Evolutionary conservation across 2,888 invertebrate species (phyloP).

Genomic region (Agonopterix alstromeriana): DNA sequence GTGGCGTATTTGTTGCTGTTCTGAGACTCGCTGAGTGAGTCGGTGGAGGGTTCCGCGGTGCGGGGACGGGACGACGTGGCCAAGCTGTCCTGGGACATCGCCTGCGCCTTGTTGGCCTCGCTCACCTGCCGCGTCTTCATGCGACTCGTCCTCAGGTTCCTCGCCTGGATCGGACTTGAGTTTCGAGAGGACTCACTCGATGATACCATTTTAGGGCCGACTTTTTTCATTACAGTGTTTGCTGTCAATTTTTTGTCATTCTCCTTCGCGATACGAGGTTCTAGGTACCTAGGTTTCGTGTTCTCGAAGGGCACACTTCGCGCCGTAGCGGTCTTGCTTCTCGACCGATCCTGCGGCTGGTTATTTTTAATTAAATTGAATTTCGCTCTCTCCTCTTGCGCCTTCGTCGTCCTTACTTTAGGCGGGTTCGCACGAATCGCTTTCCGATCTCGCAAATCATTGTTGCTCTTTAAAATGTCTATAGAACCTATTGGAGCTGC

Average conservation of each 20-base stretch:
- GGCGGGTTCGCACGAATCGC: slow-evolving; percentile 23
- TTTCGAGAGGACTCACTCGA: slow-evolving; percentile 83
- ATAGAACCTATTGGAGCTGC: slow-evolving; percentile 17
- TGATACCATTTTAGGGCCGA: slow-evolving; percentile 67
- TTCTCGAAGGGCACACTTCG: slow-evolving; percentile 36
- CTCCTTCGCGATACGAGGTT: slow-evolving; percentile 57
- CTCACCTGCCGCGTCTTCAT: slow-evolving; percentile 38
- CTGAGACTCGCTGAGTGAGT: slow-evolving; percentile 61
- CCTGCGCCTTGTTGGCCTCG: slow-evolving; percentile 35
- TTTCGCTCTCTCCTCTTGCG: slow-evolving; percentile 59
- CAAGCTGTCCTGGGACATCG: slow-evolving; percentile 71
- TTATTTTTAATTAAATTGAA: slow-evolving; percentile 48
- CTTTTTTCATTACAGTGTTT: slow-evolving; percentile 32
- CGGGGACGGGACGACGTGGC: slow-evolving; percentile 56
- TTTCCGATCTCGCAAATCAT: slow-evolving; percentile 29
- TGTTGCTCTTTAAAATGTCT: slow-evolving; percentile 24
- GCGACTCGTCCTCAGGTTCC: slow-evolving; percentile 39
- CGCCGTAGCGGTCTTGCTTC: slow-evolving; percentile 13
- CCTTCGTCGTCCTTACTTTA: slow-evolving; percentile 55
- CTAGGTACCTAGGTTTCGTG: slow-evolving; percentile 79
- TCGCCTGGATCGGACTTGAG: slow-evolving; percentile 79
- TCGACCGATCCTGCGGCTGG: slow-evolving; percentile 29
- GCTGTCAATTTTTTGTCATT: slow-evolving; percentile 27
- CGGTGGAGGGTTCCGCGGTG: slow-evolving; percentile 66
- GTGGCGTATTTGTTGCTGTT: slow-evolving; percentile 56